phyloP scores from a whole-genome alignment of 2,797 vertebrate species.

The Pygocentrus nattereri region DNA sequence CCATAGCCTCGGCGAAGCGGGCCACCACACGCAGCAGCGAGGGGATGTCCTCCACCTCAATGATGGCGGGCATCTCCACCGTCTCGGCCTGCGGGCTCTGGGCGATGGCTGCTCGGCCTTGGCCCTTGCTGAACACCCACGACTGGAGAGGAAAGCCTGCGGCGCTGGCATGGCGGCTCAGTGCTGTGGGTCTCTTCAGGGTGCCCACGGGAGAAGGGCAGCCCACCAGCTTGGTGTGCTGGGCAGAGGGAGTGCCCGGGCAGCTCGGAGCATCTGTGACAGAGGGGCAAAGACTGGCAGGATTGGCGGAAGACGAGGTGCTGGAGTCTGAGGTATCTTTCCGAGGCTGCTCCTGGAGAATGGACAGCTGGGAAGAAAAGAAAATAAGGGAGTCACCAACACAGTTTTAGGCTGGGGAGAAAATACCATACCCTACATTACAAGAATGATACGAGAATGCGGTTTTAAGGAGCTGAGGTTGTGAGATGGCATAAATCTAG shows the following conservation, averaged over 20 bases:
- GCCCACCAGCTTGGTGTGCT: constrained; percentile 75
- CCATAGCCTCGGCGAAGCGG: constrained; percentile 91
- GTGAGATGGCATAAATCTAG: too few relatives aligned
- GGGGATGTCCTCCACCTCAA: constrained; percentile 91
- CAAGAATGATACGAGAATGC: background rate
- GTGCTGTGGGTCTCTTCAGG: constrained; percentile 88
- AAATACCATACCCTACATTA: too few relatives aligned
- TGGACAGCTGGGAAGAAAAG: constrained; percentile 74
- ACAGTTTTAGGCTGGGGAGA: background rate
- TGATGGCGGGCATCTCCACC: constrained; percentile 74
- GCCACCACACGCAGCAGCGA: constrained; percentile 88
- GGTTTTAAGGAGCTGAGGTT: background rate
- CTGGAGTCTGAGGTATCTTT: constrained; percentile 80
- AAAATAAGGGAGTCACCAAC: background rate
- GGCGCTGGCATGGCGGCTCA: constrained; percentile 93
- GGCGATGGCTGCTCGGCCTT: constrained; percentile 76
- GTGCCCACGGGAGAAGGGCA: constrained; percentile 79
- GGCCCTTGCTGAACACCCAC: constrained; percentile 81
- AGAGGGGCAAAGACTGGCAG: constrained; percentile 57
- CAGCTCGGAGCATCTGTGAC: constrained; percentile 62
- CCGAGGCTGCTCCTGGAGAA: constrained; percentile 87
- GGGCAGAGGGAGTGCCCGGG: constrained; percentile 66
- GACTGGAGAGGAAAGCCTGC: constrained; percentile 88
- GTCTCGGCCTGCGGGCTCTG: constrained; percentile 75
- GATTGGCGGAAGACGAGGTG: constrained; percentile 52